Conservation (phyloP, 92 coral and sea anemone genomes). For the Palythoa heliodiscus region DNA sequence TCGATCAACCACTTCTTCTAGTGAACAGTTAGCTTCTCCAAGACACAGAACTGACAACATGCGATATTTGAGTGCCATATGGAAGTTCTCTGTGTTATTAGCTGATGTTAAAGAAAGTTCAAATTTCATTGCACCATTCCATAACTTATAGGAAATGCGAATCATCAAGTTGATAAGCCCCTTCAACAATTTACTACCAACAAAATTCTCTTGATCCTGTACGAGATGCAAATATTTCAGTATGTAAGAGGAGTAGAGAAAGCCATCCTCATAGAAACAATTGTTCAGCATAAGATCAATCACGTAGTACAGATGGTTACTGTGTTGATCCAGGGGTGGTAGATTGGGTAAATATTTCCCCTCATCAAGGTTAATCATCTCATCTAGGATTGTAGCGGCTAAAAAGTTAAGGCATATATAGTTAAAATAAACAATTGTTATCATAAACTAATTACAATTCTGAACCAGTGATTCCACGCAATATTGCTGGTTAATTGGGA, state of each 20-base stretch:
- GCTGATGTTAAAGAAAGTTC: conserved; percentile 51
- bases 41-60: conserved; percentile 56
- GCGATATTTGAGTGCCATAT: conserved; percentile 61
- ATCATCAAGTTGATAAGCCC: conserved; percentile 58
- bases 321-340: conserved; percentile 71
- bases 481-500: no score
- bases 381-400: conserved; percentile 62
- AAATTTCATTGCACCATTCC: conserved; percentile 70
- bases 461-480: no score
- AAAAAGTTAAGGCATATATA: neutral
- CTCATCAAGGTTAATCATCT: conserved; percentile 53
- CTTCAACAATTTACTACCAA: conserved; percentile 42
- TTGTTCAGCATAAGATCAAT: conserved; percentile 64
- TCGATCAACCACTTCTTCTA: conserved; percentile 66
- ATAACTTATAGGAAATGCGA: conserved; percentile 56
- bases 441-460: no score
- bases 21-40: conserved; percentile 54
- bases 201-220: conserved; percentile 53
- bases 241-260: conserved; percentile 61
- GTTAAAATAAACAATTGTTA: no score
- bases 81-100: conserved; percentile 18
- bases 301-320: conserved; percentile 65
- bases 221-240: conserved; percentile 59
- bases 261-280: conserved; percentile 55
- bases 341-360: conserved; percentile 62